Evolutionary conservation across 1,140 invertebrate genomes (phyloP), one percentile per base, ranked within the genome.

Genomic region (Cephus cinctus): DNA sequence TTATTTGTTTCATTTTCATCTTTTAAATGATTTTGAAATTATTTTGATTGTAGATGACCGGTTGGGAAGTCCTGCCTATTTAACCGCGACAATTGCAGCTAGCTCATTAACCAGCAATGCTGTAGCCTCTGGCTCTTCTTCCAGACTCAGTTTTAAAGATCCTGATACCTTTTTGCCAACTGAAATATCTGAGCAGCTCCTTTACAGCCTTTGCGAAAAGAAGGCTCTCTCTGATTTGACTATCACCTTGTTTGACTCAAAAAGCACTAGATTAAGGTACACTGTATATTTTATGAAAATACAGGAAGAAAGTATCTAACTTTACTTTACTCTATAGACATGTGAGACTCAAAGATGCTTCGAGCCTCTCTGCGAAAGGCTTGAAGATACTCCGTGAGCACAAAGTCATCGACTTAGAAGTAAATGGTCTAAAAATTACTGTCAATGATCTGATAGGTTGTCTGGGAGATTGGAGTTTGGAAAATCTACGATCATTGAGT

Each of bases 381-480:
- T 70, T 90, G 34, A 77, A 81, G 55, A 76, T 86, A 25, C 70
- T 90, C 19, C 81, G 80, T 50, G 74, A 81, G 43, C 87, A 90
- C 66, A 86, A 87, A 67, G 73, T 86, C 31, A 58, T 75, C 54
- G 77, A 81, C 64, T 66, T 90, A 48, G 83, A 86, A 69, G 82
- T 83, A 30, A 81, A 78, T 51, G 80, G 81, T 25, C 68, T 86
- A 30, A 81, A 80, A 57, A 79, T 84, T 4, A 79, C 83, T 32
- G 80, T 86, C 16, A 83, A 85, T 66, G 84, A 86, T 61, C 66
- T 87, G 9, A 83, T 87, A 61, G 81, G 80, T 44, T 88, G 86
- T 71, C 77, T 89, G 34, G 82, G 84, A 42, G 85, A 88, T 54
- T 89, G 86, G 86, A 87, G 85, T 31, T 59, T 86, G 40, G 75